Evolutionary conservation across 2,888 invertebrate species (phyloP).

Genomic region (Chrysodeixis includens): DNA sequence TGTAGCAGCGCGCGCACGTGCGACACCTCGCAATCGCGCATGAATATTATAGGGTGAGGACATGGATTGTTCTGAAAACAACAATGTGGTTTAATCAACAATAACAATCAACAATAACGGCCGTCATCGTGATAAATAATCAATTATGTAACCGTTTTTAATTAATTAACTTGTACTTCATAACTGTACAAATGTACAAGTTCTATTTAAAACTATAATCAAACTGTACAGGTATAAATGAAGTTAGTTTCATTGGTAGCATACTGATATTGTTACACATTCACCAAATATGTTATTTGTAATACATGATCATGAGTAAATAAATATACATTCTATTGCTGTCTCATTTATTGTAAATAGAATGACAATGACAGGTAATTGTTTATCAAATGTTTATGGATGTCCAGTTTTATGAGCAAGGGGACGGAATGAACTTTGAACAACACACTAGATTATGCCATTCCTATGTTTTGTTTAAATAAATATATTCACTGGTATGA

Average conservation of each 20-base stretch:
- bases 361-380: conserved; percentile 52
- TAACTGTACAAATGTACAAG: conserved; percentile 9
- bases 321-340: conserved; percentile 28
- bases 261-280: conserved; percentile 2
- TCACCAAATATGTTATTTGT: conserved; percentile 17
- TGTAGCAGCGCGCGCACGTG: conserved; percentile 94
- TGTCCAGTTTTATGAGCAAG: conserved; percentile 48
- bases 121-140: conserved; percentile 26
- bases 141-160: conserved; percentile 40
- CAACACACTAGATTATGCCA: conserved; percentile 23
- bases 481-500: conserved; percentile 20
- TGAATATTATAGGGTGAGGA: conserved; percentile 95
- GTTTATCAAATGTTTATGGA: conserved; percentile 51
- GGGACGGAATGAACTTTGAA: conserved; percentile 44
- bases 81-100: conserved; percentile 48
- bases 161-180: conserved; percentile 23
- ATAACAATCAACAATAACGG: conserved; percentile 41
- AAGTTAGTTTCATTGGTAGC: not conserved
- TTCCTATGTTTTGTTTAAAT: conserved; percentile 27
- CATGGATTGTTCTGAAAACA: conserved; percentile 94
- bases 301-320: conserved; percentile 16
- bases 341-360: conserved; percentile 37
- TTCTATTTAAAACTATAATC: not conserved
- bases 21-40: conserved; percentile 94
- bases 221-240: not conserved